These are phyloP conservation scores for Crenichthys baileyi DNA, from an alignment of 2,797 vertebrate species.

Conservation along the genomic window DNA sequence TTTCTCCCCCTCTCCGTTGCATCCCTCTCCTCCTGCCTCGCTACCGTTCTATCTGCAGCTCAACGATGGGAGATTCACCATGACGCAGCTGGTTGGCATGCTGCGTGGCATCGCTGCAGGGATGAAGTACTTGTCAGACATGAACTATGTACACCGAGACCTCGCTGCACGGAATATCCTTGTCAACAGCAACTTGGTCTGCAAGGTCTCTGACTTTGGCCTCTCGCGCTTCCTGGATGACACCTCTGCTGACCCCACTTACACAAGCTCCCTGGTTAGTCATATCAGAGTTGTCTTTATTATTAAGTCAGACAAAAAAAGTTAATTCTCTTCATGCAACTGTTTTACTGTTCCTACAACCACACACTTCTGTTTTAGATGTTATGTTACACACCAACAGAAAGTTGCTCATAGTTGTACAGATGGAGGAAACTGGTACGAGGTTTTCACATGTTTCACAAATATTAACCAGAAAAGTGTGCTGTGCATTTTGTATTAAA, in stretches of 20 bases:
- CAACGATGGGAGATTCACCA: constrained; percentile 97
- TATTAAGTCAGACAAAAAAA: no score
- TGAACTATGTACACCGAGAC: constrained; percentile 98
- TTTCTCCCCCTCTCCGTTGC: background rate
- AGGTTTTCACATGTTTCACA: background rate
- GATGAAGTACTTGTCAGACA: constrained; percentile 99
- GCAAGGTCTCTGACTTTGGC: constrained; percentile 98
- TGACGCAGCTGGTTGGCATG: constrained; percentile 98
- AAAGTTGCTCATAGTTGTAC: background rate
- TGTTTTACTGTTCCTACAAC: background rate
- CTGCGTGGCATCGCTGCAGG: constrained; percentile 93
- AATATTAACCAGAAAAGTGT: no score
- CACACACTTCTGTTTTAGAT: background rate
- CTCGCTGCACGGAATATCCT: constrained; percentile 97
- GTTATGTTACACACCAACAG: background rate
- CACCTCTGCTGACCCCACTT: constrained; percentile 93
- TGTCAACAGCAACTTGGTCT: constrained; percentile 99
- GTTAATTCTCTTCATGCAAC: background rate
- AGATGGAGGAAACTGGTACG: background rate
- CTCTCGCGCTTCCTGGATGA: constrained; percentile 97
- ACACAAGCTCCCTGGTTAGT: constrained; percentile 96
- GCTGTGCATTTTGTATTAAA: no score
- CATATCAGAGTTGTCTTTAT: background rate
- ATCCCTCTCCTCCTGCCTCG: background rate
- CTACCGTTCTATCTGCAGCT: constrained; percentile 76